These are phyloP conservation scores for Rotaria macrura DNA, from an alignment of 2,888 invertebrate species.

Conservation along the genomic window DNA sequence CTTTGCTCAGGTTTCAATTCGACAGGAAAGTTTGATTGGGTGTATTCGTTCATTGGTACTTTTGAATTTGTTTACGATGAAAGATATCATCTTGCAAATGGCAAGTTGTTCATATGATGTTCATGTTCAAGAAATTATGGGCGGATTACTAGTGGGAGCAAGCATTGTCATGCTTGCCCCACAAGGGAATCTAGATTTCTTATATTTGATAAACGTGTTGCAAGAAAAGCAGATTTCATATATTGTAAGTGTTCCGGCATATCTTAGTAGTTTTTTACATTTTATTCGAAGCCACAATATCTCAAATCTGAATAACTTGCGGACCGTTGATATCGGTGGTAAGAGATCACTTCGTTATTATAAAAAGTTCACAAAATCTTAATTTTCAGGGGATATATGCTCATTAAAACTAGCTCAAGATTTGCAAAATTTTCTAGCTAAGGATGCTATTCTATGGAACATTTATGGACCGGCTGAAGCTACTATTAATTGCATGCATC, in stretches of 20 bases:
- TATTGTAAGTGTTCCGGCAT: not conserved
- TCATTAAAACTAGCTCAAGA: not conserved
- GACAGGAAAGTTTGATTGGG: not conserved
- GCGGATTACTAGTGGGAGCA: not conserved
- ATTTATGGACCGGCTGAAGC: not conserved
- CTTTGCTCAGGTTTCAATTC: not conserved
- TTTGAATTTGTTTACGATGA: not conserved
- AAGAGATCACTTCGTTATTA: too few relatives aligned
- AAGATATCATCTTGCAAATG: not conserved
- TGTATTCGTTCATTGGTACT: not conserved
- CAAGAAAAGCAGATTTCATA: not conserved
- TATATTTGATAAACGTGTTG: not conserved
- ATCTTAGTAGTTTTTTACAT: not conserved
- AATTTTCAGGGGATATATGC: not conserved
- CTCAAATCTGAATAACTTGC: fast-evolving
- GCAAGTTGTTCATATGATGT: not conserved
- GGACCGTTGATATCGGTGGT: not conserved
- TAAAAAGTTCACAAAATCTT: not conserved
- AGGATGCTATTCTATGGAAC: not conserved
- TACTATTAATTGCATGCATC: not conserved
- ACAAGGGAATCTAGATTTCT: not conserved
- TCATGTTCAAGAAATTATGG: not conserved
- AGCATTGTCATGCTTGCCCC: not conserved
- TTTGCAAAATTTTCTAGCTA: not conserved
- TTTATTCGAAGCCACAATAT: not conserved